A percentile compares a stretch with the other conserved stretches of the same genome.
Conservation (phyloP, 2,888 invertebrate species). For the Pseudococcus jackbeardsleyi region DNA sequence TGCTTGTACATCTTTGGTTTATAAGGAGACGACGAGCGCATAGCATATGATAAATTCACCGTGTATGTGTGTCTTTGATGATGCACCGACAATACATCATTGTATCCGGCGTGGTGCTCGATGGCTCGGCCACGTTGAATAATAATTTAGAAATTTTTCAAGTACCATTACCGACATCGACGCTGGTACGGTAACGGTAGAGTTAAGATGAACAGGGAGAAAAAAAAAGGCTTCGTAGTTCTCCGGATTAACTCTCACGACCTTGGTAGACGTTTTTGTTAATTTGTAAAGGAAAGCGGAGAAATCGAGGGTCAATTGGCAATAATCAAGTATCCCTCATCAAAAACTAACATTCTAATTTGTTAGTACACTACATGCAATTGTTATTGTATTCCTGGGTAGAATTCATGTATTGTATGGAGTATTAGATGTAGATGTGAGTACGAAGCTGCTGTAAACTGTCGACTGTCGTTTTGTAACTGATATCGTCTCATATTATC, state of each 20-base stretch:
- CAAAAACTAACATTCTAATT: constrained; percentile 24
- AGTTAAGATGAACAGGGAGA: background rate
- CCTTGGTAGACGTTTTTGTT: constrained; percentile 17
- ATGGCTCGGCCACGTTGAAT: constrained; percentile 12
- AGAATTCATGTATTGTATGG: background rate
- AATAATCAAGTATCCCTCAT: constrained; percentile 44
- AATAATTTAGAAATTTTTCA: constrained; percentile 35
- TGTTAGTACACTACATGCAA: background rate
- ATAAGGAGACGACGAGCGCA: background rate
- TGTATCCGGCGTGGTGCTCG: constrained; percentile 12
- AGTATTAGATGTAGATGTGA: too few relatives aligned
- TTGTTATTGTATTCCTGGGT: background rate
- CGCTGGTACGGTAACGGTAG: background rate
- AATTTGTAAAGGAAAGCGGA: constrained; percentile 44
- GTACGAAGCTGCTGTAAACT: too few relatives aligned
- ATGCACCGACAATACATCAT: constrained; percentile 44
- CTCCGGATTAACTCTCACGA: constrained; percentile 18
- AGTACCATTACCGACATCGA: background rate
- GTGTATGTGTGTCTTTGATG: constrained; percentile 4
- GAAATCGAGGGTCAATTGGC: constrained; percentile 35
- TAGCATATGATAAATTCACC: constrained; percentile 18
- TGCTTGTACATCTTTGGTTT: background rate
- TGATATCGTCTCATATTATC: constrained; percentile 21
- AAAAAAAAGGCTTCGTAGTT: background rate
- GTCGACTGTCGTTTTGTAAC: background rate